These are phyloP conservation scores for Horisme vitalbata DNA, from an alignment of 2,888 invertebrate genomes.

Conservation along the genomic window DNA sequence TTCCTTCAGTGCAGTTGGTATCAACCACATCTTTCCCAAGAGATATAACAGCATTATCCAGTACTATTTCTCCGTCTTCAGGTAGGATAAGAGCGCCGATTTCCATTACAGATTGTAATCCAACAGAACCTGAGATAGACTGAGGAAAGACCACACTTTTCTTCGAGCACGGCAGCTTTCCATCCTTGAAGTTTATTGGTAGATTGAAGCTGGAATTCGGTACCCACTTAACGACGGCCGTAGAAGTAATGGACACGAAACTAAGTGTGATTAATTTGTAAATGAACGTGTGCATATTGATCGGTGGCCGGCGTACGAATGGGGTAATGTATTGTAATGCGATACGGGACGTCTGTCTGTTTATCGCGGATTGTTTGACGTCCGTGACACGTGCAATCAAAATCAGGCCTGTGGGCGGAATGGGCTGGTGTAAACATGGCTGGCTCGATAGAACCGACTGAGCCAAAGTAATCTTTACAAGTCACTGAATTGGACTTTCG, in stretches of 20 bases:
- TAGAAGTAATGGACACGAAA: constrained; percentile 40
- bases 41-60: constrained; percentile 53
- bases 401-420: constrained; percentile 38
- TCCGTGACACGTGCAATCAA: constrained; percentile 51
- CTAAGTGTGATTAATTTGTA: constrained; percentile 34
- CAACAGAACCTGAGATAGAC: constrained; percentile 48
- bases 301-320: constrained; percentile 31
- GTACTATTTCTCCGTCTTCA: constrained; percentile 58
- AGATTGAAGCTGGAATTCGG: constrained; percentile 64
- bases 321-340: constrained; percentile 51
- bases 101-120: constrained; percentile 48
- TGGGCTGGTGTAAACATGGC: constrained; percentile 27
- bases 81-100: constrained; percentile 64
- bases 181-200: constrained; percentile 59
- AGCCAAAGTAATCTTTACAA: constrained; percentile 16
- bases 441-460: constrained; percentile 13
- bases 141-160: constrained; percentile 67
- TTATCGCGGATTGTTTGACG: constrained; percentile 48
- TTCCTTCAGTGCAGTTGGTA: constrained; percentile 50
- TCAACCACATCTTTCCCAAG: constrained; percentile 53
- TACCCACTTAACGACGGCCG: constrained; percentile 61
- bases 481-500: constrained; percentile 8
- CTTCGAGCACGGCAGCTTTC: constrained; percentile 66
- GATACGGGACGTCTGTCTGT: constrained; percentile 62
- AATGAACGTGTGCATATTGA: constrained; percentile 32